Percentiles rank a stretch among this genome's conserved stretches.
Evolutionary conservation across 1,140 invertebrate species (phyloP).

Genomic region (Oedothorax gibbosus): DNA sequence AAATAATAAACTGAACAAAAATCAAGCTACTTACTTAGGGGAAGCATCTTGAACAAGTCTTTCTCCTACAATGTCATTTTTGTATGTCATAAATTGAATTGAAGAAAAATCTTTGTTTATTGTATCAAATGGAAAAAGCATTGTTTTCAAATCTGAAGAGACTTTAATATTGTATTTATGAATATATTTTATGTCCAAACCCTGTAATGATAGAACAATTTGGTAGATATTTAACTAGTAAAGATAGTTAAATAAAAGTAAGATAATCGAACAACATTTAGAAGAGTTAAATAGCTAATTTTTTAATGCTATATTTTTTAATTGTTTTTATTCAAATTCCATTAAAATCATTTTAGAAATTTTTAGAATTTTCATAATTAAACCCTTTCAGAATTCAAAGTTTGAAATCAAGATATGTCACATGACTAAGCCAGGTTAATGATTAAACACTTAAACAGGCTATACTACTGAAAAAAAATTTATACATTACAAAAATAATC

Average conservation of each 20-base stretch:
- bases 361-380: no score
- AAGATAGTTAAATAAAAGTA: not conserved
- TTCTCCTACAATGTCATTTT: constrained; percentile 1
- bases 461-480: not conserved
- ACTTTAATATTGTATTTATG: constrained; percentile 24
- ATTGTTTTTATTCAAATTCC: not conserved
- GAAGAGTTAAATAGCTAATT: not conserved
- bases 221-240: not conserved
- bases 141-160: constrained; percentile 13
- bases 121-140: constrained; percentile 39
- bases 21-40: not conserved
- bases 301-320: not conserved
- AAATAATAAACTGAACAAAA: not conserved
- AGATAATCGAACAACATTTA: not conserved
- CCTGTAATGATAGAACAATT: not conserved
- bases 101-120: constrained; percentile 2
- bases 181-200: constrained; percentile 1
- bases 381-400: no score
- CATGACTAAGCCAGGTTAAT: no score
- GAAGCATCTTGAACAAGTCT: not conserved
- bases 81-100: not conserved
- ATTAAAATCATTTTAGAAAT: not conserved
- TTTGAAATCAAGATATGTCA: no score
- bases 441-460: no score
- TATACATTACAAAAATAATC: not conserved